phyloP scores from a whole-genome alignment of 2,113 vertebrate species.

The Erinaceus europaeus region DNA sequence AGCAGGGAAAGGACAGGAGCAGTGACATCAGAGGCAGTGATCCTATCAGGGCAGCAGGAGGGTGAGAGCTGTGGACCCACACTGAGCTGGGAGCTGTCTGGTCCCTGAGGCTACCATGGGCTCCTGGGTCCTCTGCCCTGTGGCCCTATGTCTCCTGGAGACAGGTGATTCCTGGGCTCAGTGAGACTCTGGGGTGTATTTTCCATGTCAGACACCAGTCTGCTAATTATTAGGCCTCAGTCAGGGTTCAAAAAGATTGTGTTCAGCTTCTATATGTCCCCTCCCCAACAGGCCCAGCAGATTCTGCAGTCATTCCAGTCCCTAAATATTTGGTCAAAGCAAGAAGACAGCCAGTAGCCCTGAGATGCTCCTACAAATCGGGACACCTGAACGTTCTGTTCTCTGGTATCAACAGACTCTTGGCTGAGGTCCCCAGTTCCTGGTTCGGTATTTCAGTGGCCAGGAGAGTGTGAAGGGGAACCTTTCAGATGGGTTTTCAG shows the following conservation, averaged over 20 bases:
- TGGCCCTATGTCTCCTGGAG: neutral
- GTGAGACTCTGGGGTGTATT: rapidly evolving
- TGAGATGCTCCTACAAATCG: neutral
- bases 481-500: neutral
- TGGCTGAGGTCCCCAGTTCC: neutral
- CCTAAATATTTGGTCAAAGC: neutral
- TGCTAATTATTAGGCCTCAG: no score
- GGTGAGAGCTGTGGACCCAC: no score
- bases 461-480: neutral
- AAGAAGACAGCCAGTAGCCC: neutral
- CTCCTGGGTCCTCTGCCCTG: neutral
- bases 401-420: constrained; percentile 20
- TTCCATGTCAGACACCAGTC: no score
- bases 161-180: neutral
- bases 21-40: neutral
- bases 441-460: neutral
- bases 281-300: neutral
- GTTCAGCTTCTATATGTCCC: neutral
- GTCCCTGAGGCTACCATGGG: neutral
- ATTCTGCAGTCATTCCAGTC: neutral
- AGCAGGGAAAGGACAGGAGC: no score
- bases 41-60: neutral
- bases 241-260: neutral
- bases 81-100: no score
- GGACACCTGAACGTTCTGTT: neutral